Evolutionary conservation across 2,113 vertebrate genomes (phyloP).

Genomic region (Otus sunia): DNA sequence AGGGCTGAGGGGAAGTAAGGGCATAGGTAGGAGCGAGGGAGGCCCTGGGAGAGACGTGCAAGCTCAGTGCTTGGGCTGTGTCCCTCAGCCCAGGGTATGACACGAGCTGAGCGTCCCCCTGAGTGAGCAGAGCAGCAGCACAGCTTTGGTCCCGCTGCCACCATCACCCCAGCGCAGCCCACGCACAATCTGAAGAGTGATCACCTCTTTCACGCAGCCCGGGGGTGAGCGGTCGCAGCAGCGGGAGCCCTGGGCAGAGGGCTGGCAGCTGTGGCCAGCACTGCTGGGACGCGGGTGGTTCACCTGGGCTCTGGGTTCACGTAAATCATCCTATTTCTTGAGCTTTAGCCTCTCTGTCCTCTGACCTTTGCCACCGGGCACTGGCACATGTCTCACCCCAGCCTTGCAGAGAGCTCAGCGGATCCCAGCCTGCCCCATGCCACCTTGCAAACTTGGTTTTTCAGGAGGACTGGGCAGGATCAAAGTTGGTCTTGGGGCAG

Average conservation of each 20-base stretch:
- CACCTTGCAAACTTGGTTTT: background rate
- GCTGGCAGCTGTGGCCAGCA: background rate
- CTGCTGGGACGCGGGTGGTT: background rate
- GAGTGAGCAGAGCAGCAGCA: background rate
- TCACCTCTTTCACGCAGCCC: background rate
- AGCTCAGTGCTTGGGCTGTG: background rate
- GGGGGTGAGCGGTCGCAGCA: background rate
- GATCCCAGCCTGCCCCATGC: background rate
- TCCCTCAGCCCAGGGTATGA: background rate
- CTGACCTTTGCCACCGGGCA: background rate
- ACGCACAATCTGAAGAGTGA: fast-evolving
- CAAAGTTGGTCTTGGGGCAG: background rate
- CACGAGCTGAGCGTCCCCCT: fast-evolving
- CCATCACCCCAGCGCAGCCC: fast-evolving
- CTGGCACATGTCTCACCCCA: background rate
- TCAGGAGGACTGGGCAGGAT: background rate
- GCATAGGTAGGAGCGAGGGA: background rate
- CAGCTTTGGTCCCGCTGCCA: background rate
- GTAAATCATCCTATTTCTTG: background rate
- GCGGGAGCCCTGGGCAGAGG: background rate
- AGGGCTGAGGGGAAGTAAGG: background rate
- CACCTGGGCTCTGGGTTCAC: background rate
- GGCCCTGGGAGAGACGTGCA: background rate
- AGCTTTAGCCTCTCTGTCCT: background rate
- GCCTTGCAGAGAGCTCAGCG: background rate